Percentiles rank a stretch among this genome's conserved stretches.
Conservation (phyloP, 2,797 vertebrate species). For the Tamandua tetradactyla region DNA sequence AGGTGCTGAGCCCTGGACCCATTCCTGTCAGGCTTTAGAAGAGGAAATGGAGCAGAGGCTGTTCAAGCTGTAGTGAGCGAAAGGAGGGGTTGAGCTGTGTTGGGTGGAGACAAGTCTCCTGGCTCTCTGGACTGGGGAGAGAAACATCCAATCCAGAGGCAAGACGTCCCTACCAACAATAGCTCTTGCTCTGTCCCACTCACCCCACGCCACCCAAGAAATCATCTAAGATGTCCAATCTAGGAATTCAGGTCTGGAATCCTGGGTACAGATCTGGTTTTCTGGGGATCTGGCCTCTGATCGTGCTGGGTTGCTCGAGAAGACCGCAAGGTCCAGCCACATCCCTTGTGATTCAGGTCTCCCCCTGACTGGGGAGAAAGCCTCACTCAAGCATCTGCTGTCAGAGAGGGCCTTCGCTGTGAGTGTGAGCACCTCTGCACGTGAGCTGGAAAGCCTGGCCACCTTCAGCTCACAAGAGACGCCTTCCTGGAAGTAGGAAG, state of each 20-base stretch:
- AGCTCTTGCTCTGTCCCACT: not conserved
- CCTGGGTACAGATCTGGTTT: accelerated
- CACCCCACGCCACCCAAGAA: not conserved
- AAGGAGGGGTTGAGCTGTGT: not conserved
- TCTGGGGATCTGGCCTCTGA: not conserved
- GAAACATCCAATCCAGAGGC: not conserved
- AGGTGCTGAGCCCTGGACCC: not conserved
- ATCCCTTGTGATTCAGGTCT: not conserved
- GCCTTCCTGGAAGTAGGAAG: not conserved
- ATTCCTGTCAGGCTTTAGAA: no score
- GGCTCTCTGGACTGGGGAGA: not conserved
- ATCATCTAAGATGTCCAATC: not conserved
- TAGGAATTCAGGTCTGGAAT: not conserved
- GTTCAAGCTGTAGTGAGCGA: not conserved
- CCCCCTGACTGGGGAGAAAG: not conserved
- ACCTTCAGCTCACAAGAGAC: not conserved
- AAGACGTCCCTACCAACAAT: not conserved
- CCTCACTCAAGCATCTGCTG: not conserved
- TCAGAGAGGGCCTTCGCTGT: not conserved
- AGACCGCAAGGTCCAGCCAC: not conserved
- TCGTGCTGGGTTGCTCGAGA: not conserved
- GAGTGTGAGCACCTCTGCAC: no score
- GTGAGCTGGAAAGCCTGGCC: not conserved
- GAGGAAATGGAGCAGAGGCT: no score
- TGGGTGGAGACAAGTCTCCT: no score